Evolutionary conservation across 92 coral and sea anemone species (phyloP), one percentile per base, ranked within the genome.

Genomic region (Porites rus): DNA sequence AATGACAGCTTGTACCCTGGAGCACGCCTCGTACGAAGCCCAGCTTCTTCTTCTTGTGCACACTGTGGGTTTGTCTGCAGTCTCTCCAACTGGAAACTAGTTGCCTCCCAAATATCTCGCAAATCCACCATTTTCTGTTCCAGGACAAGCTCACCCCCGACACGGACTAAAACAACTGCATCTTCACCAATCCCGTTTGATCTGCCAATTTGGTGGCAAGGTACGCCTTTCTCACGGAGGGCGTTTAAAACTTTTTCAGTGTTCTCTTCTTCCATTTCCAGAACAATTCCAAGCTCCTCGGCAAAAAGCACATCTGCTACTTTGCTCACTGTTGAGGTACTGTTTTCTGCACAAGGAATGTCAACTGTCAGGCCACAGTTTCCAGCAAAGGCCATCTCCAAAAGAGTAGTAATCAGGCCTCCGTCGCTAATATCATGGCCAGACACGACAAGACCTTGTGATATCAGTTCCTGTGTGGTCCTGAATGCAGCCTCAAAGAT

Each of bases 391-490:
- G 98, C 96, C 99, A 96, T 96, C 82, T 96, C 99, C 72, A 96
- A 74, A 10, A 95, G 85, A 16, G 99, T 84, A 4, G 98, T 93
- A 31, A 96, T 80, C 53, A 96, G 84, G 8, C 99, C 99, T 9
- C 99, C 99, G 67, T 96, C 99, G 78, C 99, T 96, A 64, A 96
- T 92, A 59, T 96, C 99, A 72, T 96, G 99, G 28, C 99, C 99
- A 72, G 99, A 92, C 46, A 92, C 63, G 65, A 96, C 84, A 50
- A 90, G 69, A 51, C 86, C 86, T 66, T 92, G 80, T 43, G 92
- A 91, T 77, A 96, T 74, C 53, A 96, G 94, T 52, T 89, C 91
- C 82, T 96, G 99, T 1, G 98, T 96, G 65, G 93, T 88, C 46
- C 92, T 86, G 75, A 95, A 95, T 3, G 93, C 96, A 20, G 94